Base-by-base conservation (phyloP, 2,113 vertebrate species). In the Pseudorasbora parva region DNA sequence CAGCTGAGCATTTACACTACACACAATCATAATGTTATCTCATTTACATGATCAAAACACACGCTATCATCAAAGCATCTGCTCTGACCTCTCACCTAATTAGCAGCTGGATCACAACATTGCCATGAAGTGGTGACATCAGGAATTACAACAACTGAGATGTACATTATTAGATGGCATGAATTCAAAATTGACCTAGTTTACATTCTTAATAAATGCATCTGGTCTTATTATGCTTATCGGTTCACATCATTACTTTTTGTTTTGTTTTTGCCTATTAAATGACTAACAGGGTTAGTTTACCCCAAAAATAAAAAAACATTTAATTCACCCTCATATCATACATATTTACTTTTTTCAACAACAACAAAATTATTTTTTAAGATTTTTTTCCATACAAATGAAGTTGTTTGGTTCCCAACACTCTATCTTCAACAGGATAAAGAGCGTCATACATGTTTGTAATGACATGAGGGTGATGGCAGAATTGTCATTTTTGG, bases 71-170 rank as follows among this genome's bases (percentile, higher is more conserved):
- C 59, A 80, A 82, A 47, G 47, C 73, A 74, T 75, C 56, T 59
- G 27, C n/a, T 9, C 64, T 87, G 71, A 85, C 37, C 75, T 83
- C 78, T 87, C 51, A 85, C 80, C 75, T 75, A 82, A 59, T 69
- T 69, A 75, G 41, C 2, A 4, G 41, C 33, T 68, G 68, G 8
- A 78, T 49, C 21, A 23, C 47, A 69, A 85, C 75, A 80, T 30
- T 37, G 62, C 83, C 14, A 14, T 56, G 9, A 6, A 74, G 83
- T 87, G 86, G 86, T 69, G 30, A 86, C 66, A 85, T 41, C 45
- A 84, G 47, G 62, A 41, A 73, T 83, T 86, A 82, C 86, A 82
- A 21, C 66, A 66, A 30, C 45, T 5, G 11, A 7, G 51, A 54
- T 54, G 6, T 54, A 54, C 17, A 54, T 54, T 21, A 21, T 54